Base-by-base conservation (phyloP, 2,797 vertebrate genomes). In the Phoebastria nigripes region DNA sequence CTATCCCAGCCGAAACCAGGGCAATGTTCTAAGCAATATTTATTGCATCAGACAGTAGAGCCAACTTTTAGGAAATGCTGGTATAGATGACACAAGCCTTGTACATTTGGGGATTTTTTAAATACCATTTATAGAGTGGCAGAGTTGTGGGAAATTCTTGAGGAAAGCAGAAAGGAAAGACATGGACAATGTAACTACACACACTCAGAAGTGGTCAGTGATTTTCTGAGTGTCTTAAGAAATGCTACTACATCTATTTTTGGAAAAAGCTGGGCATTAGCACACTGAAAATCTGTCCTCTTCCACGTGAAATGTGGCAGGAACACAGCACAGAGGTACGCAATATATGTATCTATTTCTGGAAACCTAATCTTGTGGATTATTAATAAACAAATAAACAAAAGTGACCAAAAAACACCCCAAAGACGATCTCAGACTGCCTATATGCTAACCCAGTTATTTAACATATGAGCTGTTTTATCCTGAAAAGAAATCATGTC, bases 21-120 rank as follows among this genome's bases (percentile, higher is more conserved):
- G 19, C 44, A 44, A 44, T 44, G 24, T 86, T 89, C 71, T 74
- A 88, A 91, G 65, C 46, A 62, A 62, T 95, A 95, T 96, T 95
- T 96, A 93, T 82, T 52, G 26, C 84, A 92, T 72, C 49, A 81
- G 87, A 92, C 44, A 90, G 44, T 15, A 71, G 62, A 79, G 62
- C 58, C 46, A 89, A 20, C 61, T 88, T 81, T 86, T 83, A 88
- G 71, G 42, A 81, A 74, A 74, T 2, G 5, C 46, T 92, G 72
- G 82, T 72, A 83, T 7, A 82, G 87, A 71, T 67, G 56, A 89
- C 39, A 86, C 35, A 81, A 92, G 49, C 39, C 66, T 79, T 55
- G 31, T 55, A 17, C 35, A 26, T 76, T 66, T 49, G 3, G 33
- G 51, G 20, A 41, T 44, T 51, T 94, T 87, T 20, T 0, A 87